Base-by-base conservation (phyloP, 2,797 vertebrate genomes). In the Leontopithecus rosalia region DNA sequence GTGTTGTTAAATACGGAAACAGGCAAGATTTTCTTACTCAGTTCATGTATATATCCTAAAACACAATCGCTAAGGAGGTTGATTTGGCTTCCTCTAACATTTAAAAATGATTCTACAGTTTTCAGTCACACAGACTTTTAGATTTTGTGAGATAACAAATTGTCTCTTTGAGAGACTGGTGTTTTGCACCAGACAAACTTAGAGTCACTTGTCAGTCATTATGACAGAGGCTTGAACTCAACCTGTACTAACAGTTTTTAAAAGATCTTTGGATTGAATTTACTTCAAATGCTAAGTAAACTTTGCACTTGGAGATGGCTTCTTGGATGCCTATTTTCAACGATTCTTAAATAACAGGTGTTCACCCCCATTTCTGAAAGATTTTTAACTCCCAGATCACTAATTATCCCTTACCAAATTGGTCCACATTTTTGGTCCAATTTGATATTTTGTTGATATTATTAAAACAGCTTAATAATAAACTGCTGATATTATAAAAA, bases 281-380 rank as follows among this genome's bases (percentile, higher is more conserved):
- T 52, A 70, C 19, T 89, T 36, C 2, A 77, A 61, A 67, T 80
- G 39, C 13, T 82, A 64, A 83, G 33, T 72, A 41, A 87, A 84
- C 28, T 39, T 26, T 57, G 17, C 77, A 52, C 48, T 19, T 67
- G 30, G 33, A 87, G 30, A 85, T 70, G 50, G 24, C 52, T 24
- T 46, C 57, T 20, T 41, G 11, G 76, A 61, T 57, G 58, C 9
- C 76, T 5, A 39, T 64, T 87, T 72, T 88, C 70, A 95, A 93
- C 39, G 28, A 90, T 50, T 91, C 55, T 58, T 75, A 20, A 82
- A 94, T 36, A 84, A 33, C 2, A 94, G 20, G 14, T 79, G 88
- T 95, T 96, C n/a, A 86, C 1, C 6, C 1, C 26, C 2, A 80
- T 86, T 97, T 94, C 57, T 96, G 50, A 92, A 93, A 95, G 58